Percentiles rank a stretch among this genome's conserved stretches.
phyloP scores from a whole-genome alignment of 2,113 vertebrate species.

The Chrysochloris asiatica region DNA sequence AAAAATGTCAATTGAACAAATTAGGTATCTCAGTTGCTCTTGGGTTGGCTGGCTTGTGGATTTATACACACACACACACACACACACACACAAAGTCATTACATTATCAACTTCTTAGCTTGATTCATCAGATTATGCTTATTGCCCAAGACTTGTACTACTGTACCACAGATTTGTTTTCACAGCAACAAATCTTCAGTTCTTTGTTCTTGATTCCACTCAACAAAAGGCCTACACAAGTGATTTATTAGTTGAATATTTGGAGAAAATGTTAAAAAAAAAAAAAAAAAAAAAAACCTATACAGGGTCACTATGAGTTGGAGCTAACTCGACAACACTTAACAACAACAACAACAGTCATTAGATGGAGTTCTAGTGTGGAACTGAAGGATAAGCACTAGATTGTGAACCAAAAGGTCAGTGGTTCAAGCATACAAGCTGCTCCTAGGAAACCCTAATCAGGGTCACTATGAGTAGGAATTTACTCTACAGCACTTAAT shows the following conservation, averaged over 20 bases:
- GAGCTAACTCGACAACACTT: too few species aligned
- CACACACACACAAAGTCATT: constrained; percentile 76
- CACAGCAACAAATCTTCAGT: constrained; percentile 86
- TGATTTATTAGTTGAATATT: constrained; percentile 67
- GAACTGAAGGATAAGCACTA: too few species aligned
- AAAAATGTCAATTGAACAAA: constrained; percentile 75
- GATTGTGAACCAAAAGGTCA: too few species aligned
- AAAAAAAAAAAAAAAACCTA: too few species aligned
- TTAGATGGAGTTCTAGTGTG: too few species aligned
- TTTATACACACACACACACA: constrained; percentile 66
- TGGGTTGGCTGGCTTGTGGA: constrained; percentile 78
- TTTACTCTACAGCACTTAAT: too few species aligned
- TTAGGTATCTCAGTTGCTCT: constrained; percentile 75
- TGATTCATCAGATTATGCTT: constrained; percentile 76
- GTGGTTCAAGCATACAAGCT: too few species aligned
- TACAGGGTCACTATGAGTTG: too few species aligned
- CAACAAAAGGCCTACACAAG: constrained; percentile 79
- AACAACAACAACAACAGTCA: too few species aligned
- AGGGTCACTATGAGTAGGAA: too few species aligned
- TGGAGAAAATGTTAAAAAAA: too few species aligned
- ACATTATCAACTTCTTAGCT: constrained; percentile 74
- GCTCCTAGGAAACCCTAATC: too few species aligned
- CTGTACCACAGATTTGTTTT: constrained; percentile 83
- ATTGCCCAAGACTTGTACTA: constrained; percentile 81
- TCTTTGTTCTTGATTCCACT: constrained; percentile 79